A percentile compares a stretch with the other conserved stretches of the same genome.
Conservation (phyloP, 2,888 invertebrate genomes). For the Tyria jacobaeae region DNA sequence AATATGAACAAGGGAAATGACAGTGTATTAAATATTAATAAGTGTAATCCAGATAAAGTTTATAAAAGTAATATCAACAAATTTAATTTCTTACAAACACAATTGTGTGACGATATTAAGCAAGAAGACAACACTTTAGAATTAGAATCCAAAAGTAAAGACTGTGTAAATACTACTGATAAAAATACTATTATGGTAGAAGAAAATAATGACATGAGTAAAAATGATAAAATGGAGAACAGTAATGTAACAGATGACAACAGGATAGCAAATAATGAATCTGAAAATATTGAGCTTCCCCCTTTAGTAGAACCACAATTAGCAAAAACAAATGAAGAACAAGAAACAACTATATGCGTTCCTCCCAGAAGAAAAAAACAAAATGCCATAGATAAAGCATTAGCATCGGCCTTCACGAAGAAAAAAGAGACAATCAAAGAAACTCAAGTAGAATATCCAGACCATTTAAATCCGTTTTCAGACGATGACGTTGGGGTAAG, state of each 20-base stretch:
- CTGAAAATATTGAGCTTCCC: conserved; percentile 40
- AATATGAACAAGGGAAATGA: conserved; percentile 39
- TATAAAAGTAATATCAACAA: conserved; percentile 78
- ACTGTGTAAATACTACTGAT: conserved; percentile 47
- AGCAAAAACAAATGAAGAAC: conserved; percentile 53
- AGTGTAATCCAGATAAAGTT: conserved; percentile 63
- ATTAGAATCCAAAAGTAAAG: conserved; percentile 49
- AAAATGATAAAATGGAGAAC: conserved; percentile 54
- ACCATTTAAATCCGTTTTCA: conserved; percentile 94
- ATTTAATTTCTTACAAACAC: conserved; percentile 80
- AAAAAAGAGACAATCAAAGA: conserved; percentile 41
- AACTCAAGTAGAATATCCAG: conserved; percentile 87
- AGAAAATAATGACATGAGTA: conserved; percentile 39
- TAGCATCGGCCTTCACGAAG: conserved; percentile 42
- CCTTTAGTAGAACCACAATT: conserved; percentile 39
- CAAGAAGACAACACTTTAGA: conserved; percentile 54
- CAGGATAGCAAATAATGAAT: conserved; percentile 66
- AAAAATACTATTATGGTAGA: conserved; percentile 33
- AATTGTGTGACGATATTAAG: conserved; percentile 62
- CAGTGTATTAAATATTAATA: conserved; percentile 41
- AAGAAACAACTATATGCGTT: conserved; percentile 71
- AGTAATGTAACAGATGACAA: conserved; percentile 78
- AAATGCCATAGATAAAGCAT: conserved; percentile 55
- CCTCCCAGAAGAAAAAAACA: conserved; percentile 80
- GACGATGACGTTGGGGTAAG: conserved; percentile 86